These are phyloP conservation scores for Microtus oregoni DNA, from an alignment of 2,113 vertebrate species.

Conservation along the genomic window DNA sequence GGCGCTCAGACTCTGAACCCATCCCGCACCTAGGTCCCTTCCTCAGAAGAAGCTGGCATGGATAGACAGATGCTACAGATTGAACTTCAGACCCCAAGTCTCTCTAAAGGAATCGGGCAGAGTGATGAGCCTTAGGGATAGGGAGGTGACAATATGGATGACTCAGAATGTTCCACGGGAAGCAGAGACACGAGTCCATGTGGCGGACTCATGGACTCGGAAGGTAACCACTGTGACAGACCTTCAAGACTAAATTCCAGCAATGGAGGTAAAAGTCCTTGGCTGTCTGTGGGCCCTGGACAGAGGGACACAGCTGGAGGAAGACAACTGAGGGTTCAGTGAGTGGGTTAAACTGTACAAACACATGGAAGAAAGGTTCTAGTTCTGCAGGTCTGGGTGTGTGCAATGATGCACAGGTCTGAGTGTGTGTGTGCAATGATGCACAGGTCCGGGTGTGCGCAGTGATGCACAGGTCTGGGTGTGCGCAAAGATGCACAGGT, in stretches of 20 bases:
- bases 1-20: rapidly evolving
- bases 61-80: background rate
- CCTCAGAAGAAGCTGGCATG: background rate
- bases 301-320: no score
- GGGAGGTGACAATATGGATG: background rate
- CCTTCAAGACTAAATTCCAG: background rate
- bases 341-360: background rate
- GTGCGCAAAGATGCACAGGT: no score
- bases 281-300: background rate
- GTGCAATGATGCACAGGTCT: background rate
- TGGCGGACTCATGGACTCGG: background rate
- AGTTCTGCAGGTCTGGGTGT: background rate
- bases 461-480: no score
- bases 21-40: rapidly evolving
- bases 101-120: background rate
- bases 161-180: no score
- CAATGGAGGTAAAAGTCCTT: rapidly evolving
- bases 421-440: background rate
- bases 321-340: background rate
- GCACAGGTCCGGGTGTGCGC: no score
- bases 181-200: no score
- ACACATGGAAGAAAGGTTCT: background rate
- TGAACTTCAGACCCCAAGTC: rapidly evolving
- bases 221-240: background rate
- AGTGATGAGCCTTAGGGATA: rapidly evolving